Percentiles rank a stretch among this genome's conserved stretches.
phyloP scores from a whole-genome alignment of 2,797 vertebrate genomes.

The Pseudochaenichthys georgianus region DNA sequence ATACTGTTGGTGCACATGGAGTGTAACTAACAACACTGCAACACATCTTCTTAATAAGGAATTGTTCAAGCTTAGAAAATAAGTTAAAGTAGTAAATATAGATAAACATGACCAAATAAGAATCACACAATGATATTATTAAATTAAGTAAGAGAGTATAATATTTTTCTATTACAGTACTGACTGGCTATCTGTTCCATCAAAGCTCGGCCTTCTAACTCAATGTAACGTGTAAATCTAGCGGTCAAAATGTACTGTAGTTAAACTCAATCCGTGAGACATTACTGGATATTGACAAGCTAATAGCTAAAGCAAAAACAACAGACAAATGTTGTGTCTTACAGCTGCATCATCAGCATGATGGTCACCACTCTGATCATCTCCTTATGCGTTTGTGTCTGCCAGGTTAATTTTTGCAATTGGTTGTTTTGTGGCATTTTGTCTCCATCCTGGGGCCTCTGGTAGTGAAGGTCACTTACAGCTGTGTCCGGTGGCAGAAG shows the following conservation, averaged over 20 bases:
- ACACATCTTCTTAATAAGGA: too few relatives aligned
- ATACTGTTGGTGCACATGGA: too few relatives aligned
- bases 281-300: constrained; percentile 6
- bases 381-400: constrained; percentile 14
- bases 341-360: background rate
- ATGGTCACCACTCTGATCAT: background rate
- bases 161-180: too few relatives aligned
- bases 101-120: too few relatives aligned
- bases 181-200: background rate
- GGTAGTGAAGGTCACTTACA: constrained; percentile 62
- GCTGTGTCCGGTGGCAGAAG: constrained; percentile 57
- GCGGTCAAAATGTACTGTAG: too few relatives aligned
- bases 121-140: too few relatives aligned
- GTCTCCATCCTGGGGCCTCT: constrained; percentile 40
- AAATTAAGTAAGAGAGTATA: too few relatives aligned
- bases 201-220: background rate
- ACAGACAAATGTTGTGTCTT: constrained; percentile 8
- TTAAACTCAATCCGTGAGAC: too few relatives aligned
- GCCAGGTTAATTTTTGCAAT: constrained; percentile 20
- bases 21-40: too few relatives aligned
- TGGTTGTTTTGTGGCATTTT: constrained; percentile 48
- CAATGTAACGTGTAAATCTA: too few relatives aligned
- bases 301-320: background rate
- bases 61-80: too few relatives aligned
- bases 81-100: too few relatives aligned